Percentiles rank a stretch among this genome's conserved stretches.
These are phyloP conservation scores for Pagrus major DNA, from an alignment of 2,113 vertebrate genomes.

Conservation along the genomic window DNA sequence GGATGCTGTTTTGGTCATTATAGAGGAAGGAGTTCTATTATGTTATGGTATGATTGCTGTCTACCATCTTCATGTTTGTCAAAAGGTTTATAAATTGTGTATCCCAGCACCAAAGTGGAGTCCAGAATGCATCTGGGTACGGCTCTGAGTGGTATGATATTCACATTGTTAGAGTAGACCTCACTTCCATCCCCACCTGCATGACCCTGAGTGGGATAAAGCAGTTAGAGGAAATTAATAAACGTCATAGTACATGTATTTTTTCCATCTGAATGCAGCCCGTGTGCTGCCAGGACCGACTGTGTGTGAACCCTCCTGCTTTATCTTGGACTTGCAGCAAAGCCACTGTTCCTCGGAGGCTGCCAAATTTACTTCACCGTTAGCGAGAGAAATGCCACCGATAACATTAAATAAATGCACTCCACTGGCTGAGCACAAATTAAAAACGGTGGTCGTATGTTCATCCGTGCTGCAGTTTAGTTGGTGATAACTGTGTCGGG, in stretches of 20 bases:
- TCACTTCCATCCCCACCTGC: background rate
- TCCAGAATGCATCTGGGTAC: background rate
- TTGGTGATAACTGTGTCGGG: slow-evolving; percentile 7
- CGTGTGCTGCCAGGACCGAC: background rate
- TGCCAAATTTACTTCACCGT: background rate
- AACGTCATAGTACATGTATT: background rate
- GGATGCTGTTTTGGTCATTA: too few relatives aligned
- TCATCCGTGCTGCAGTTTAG: slow-evolving; percentile 2
- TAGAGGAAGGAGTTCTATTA: background rate
- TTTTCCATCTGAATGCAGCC: background rate
- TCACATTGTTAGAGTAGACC: background rate
- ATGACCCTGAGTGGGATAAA: background rate
- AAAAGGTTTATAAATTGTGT: background rate
- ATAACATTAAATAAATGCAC: background rate
- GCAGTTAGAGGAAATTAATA: background rate
- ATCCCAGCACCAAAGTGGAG: too few relatives aligned
- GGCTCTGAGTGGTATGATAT: background rate
- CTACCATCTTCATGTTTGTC: background rate
- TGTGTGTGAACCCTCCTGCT: background rate
- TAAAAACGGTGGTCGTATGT: background rate
- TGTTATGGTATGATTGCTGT: background rate
- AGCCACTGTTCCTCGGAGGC: background rate
- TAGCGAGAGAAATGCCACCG: background rate
- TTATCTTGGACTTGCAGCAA: background rate
- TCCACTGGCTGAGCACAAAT: background rate